Evolutionary conservation across 2,797 vertebrate species (phyloP).

Genomic region (Cynopterus sphinx): DNA sequence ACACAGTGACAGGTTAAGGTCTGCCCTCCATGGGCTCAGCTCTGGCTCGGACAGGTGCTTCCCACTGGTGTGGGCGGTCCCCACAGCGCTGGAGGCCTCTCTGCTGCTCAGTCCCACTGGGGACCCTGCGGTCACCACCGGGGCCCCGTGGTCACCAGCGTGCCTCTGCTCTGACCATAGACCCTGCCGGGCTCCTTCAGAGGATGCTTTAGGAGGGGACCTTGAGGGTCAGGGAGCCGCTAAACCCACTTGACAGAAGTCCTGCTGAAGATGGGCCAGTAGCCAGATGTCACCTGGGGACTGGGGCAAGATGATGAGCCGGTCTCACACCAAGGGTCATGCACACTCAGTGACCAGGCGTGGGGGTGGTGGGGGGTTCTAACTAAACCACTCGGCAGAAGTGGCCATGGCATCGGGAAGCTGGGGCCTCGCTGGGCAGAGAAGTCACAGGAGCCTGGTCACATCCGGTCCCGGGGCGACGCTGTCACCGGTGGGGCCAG

Average conservation of each 20-base stretch:
- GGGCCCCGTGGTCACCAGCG: no score
- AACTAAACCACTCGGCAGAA: no score
- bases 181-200: not conserved
- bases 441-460: no score
- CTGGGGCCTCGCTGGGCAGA: no score
- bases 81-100: not conserved
- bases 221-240: no score
- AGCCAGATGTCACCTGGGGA: no score
- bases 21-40: not conserved
- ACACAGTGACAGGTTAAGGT: not conserved
- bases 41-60: not conserved
- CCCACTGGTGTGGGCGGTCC: accelerated
- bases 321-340: not conserved
- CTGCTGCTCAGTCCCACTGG: accelerated
- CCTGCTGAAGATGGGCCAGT: not conserved
- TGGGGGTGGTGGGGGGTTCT: no score
- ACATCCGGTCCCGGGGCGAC: no score
- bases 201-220: not conserved
- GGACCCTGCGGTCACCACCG: no score
- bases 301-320: not conserved
- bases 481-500: no score
- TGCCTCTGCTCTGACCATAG: not conserved
- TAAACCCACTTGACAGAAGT: not conserved
- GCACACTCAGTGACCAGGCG: no score
- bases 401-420: no score